phyloP scores from a whole-genome alignment of 2,113 vertebrate genomes.

The Pandion haliaetus region DNA sequence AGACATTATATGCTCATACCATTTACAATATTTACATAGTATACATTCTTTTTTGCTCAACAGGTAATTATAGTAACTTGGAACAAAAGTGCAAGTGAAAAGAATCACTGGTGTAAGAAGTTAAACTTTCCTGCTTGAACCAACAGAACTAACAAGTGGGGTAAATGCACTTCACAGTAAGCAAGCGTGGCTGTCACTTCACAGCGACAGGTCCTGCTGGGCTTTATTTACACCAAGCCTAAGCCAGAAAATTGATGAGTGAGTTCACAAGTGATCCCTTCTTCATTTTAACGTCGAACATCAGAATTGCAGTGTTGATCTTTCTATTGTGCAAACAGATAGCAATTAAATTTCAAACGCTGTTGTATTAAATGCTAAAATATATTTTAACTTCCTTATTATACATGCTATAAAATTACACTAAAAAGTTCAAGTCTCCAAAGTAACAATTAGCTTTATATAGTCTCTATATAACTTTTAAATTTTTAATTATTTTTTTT shows the following conservation, averaged over 20 bases:
- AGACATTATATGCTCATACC: not conserved
- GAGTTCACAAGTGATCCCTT: not conserved
- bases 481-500: not conserved
- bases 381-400: slow-evolving; percentile 64
- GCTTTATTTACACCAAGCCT: not conserved
- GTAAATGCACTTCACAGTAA: not conserved
- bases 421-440: slow-evolving; percentile 63
- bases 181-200: not conserved
- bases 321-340: slow-evolving; percentile 44
- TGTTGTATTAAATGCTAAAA: slow-evolving; percentile 65
- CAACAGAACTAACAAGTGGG: not conserved
- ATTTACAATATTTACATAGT: slow-evolving; percentile 60
- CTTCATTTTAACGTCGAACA: not conserved
- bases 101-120: not conserved
- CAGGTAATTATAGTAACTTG: not conserved
- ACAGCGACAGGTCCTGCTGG: not conserved
- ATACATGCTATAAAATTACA: slow-evolving; percentile 70
- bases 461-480: slow-evolving; percentile 4
- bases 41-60: slow-evolving; percentile 7
- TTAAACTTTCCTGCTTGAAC: not conserved
- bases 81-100: slow-evolving; percentile 43
- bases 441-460: slow-evolving; percentile 39
- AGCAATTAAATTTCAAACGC: not conserved
- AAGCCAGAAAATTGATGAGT: not conserved
- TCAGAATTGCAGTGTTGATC: not conserved